These are phyloP conservation scores for Phyllostomus discolor DNA, from an alignment of 2,113 vertebrate species.

Conservation along the genomic window DNA sequence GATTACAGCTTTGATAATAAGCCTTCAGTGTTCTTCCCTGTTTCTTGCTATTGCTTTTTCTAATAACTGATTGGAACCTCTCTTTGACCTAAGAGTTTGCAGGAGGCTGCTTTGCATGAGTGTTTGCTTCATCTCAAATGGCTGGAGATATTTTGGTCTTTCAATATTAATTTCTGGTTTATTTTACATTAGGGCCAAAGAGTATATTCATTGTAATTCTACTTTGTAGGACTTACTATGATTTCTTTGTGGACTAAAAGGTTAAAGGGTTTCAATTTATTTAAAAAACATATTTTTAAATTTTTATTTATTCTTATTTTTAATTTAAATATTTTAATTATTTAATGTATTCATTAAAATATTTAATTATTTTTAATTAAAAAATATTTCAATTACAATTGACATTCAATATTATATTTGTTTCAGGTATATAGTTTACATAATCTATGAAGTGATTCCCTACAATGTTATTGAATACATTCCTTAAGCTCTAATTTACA, in stretches of 20 bases:
- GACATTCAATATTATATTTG: not conserved
- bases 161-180: not conserved
- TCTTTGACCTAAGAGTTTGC: not conserved
- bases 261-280: not conserved
- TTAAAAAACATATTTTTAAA: not conserved
- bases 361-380: not conserved
- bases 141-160: not conserved
- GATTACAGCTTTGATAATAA: not conserved
- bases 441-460: not conserved
- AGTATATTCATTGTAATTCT: not conserved
- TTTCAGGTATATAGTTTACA: not conserved
- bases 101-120: not conserved
- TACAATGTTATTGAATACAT: not conserved
- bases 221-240: not conserved
- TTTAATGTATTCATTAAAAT: not conserved
- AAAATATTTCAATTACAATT: not conserved
- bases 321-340: not conserved
- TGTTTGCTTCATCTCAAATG: not conserved
- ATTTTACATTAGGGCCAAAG: not conserved
- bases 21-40: not conserved
- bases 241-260: not conserved
- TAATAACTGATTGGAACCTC: not conserved
- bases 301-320: not conserved
- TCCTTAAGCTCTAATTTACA: not conserved
- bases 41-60: not conserved